Evolutionary conservation across 2,888 invertebrate genomes (phyloP).

Genomic region (Alviniconcha strummeri): DNA sequence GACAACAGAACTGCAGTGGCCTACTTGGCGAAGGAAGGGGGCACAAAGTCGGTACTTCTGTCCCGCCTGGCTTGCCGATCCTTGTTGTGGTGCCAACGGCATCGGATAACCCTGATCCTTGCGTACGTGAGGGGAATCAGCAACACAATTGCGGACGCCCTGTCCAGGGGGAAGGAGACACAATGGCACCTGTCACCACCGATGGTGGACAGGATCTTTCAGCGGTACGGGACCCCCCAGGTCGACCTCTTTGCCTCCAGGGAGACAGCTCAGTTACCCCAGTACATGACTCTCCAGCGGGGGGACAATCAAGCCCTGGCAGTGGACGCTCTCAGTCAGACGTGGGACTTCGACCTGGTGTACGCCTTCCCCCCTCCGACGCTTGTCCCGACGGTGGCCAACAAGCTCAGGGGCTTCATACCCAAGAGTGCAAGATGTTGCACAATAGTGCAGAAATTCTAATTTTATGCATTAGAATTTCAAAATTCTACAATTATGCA

Average conservation of each 20-base stretch:
- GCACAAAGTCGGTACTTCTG: background rate
- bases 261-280: background rate
- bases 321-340: background rate
- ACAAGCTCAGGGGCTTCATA: background rate
- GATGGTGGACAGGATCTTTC: background rate
- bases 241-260: background rate
- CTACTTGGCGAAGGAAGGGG: background rate
- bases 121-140: background rate
- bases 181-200: background rate
- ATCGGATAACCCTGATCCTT: background rate
- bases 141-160: background rate
- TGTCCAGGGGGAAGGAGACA: constrained; percentile 9
- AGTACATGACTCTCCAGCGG: background rate
- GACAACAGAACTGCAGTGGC: too few species aligned
- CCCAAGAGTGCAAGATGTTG: too few species aligned
- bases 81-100: constrained; percentile 4
- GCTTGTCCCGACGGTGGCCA: background rate
- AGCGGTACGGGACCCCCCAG: background rate
- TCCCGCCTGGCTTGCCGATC: background rate
- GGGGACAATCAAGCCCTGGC: background rate
- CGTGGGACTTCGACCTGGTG: background rate
- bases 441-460: too few species aligned
- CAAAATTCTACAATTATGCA: too few species aligned
- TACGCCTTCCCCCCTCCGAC: constrained; percentile 19
- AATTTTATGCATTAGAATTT: too few species aligned